phyloP scores from a whole-genome alignment of 2,888 invertebrate genomes.

The Griposia aprilina region DNA sequence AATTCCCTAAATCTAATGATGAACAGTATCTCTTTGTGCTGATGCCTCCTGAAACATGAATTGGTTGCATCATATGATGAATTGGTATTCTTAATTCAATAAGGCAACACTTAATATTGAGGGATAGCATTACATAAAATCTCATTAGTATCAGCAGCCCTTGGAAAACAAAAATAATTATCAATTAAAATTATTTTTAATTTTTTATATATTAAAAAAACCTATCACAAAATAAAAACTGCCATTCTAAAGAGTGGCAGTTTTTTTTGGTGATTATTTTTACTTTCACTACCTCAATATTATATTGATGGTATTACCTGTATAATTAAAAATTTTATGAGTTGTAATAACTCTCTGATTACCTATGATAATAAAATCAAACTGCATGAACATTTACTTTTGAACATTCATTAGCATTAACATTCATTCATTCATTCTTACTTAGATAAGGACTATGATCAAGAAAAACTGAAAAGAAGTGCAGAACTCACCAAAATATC shows the following conservation, averaged over 20 bases:
- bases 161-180: not conserved
- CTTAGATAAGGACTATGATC: not conserved
- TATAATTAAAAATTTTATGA: not conserved
- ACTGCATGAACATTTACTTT: not conserved
- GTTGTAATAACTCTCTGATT: not conserved
- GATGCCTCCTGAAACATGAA: conserved; percentile 93
- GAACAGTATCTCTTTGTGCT: conserved; percentile 97
- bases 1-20: conserved; percentile 96
- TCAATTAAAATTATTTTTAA: no score
- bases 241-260: no score
- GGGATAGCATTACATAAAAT: not conserved
- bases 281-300: not conserved
- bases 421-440: no score
- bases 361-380: not conserved
- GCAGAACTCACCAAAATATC: conserved; percentile 54
- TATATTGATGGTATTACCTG: not conserved
- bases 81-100: not conserved
- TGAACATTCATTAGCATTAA: no score
- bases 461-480: not conserved
- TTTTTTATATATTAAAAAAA: no score
- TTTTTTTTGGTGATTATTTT: not conserved
- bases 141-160: not conserved
- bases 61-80: conserved; percentile 14
- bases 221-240: no score
- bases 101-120: not conserved